Base-by-base conservation (phyloP, 1,140 invertebrate species). In the Apis laboriosa region DNA sequence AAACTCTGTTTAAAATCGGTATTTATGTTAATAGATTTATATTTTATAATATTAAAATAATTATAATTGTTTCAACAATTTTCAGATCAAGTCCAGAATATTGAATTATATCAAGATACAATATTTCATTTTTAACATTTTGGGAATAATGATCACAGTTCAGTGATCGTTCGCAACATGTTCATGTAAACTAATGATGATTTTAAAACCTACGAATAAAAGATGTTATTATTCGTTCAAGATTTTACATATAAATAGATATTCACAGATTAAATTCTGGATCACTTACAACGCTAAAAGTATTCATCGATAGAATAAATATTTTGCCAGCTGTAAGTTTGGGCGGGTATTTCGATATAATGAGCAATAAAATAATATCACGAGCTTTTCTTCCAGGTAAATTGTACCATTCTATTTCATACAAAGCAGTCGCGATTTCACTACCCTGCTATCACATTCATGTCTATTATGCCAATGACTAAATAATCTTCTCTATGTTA, bases 301-400 rank as follows among this genome's bases (percentile, higher is more conserved):
- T 87, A 9, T 83, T 61, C 21, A 88, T n/a, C 1, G 86, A 87
- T 15, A 88, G 71, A 64, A 83, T 73, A 2, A 86, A 11, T 21
- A 88, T 72, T 28, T 83, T 88, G 24, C 87, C 86, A 71, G 83
- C 87, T 4, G 80, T 85, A n/a, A 88, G 83, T 74, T 85, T 85
- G 8, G 67, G 67, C 8, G 87, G 86, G 58, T 83, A 77, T 63
- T 80, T 84, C 51, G 79, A 80, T n/a, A 85, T 80, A 12, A 77
- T 34, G n/a, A 88, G 81, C 58, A 87, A 21, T 13, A 88, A 15
- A 43, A 85, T 67, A 21, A 89, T 67, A 58, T 43, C 28, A 13
- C 61, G 53, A 64, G 73, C 74, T 64, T 84, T 84, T 2, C 53
- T 85, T 12, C 61, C 60, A 0, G 74, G 63, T 64, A 89, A 53